Percentiles rank a stretch among this genome's conserved stretches.
These are phyloP conservation scores for Saimiri boliviensis DNA, from an alignment of 2,113 vertebrate species.

Conservation along the genomic window DNA sequence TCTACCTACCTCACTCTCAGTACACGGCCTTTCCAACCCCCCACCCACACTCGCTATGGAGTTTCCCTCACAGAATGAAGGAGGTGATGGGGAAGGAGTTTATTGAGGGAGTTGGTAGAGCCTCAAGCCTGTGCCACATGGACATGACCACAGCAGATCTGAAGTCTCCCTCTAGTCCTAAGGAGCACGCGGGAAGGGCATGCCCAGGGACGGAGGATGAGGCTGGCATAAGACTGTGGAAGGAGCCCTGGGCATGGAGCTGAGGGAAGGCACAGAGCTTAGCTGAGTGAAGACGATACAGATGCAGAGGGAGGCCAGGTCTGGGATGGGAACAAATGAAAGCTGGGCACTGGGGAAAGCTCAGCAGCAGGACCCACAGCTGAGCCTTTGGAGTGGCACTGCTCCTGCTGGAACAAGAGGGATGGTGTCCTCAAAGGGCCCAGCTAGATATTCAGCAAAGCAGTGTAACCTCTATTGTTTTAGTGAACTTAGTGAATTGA, in stretches of 20 bases:
- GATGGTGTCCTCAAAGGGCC: fast-evolving
- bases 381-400: fast-evolving
- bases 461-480: not conserved
- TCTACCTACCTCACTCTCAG: not conserved
- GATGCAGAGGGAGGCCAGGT: not conserved
- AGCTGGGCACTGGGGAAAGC: no score
- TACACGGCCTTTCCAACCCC: not conserved
- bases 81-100: not conserved
- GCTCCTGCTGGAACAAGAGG: not conserved
- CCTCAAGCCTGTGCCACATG: not conserved
- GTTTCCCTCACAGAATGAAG: not conserved
- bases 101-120: not conserved
- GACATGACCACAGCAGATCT: no score
- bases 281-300: not conserved
- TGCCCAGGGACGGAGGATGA: no score
- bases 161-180: not conserved
- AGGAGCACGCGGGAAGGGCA: not conserved
- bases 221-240: not conserved
- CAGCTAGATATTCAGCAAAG: not conserved
- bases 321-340: not conserved
- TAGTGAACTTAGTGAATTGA: not conserved
- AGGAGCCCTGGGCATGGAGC: not conserved
- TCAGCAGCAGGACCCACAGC: not conserved
- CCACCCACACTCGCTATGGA: not conserved
- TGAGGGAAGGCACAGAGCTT: not conserved